These are phyloP conservation scores for Subacronicta megacephala DNA, from an alignment of 2,888 invertebrate genomes.

Conservation along the genomic window DNA sequence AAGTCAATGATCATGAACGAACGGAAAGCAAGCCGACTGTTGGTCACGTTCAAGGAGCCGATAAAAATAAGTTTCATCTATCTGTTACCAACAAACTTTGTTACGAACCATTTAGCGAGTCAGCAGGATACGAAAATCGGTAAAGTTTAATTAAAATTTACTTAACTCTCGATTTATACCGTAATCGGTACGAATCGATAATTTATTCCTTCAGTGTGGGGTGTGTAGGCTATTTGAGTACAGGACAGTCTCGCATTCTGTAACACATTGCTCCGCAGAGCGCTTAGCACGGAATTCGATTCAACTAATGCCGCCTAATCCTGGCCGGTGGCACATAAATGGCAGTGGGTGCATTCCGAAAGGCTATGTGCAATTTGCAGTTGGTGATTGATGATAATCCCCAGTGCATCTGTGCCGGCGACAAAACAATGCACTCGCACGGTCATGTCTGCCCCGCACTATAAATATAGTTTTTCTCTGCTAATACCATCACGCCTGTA, in stretches of 20 bases:
- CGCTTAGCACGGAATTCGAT: slow-evolving; percentile 87
- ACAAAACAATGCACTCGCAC: slow-evolving; percentile 69
- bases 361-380: slow-evolving; percentile 85
- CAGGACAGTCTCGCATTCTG: slow-evolving; percentile 63
- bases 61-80: slow-evolving; percentile 67
- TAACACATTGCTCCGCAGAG: slow-evolving; percentile 83
- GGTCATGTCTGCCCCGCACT: slow-evolving; percentile 43
- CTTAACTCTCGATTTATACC: slow-evolving; percentile 55
- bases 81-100: slow-evolving; percentile 53
- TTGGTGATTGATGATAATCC: slow-evolving; percentile 88
- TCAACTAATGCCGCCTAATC: slow-evolving; percentile 87
- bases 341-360: slow-evolving; percentile 80
- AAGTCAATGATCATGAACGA: slow-evolving; percentile 40
- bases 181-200: slow-evolving; percentile 64
- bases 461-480: slow-evolving; percentile 64
- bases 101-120: slow-evolving; percentile 59
- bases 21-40: slow-evolving; percentile 15
- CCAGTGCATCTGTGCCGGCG: slow-evolving; percentile 69
- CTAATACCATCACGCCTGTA: too few relatives aligned
- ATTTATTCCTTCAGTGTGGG: slow-evolving; percentile 59
- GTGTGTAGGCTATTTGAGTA: slow-evolving; percentile 62
- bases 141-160: slow-evolving; percentile 77
- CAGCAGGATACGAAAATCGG: slow-evolving; percentile 75
- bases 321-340: slow-evolving; percentile 81
- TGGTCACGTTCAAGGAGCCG: slow-evolving; percentile 58